A percentile compares a stretch with the other conserved stretches of the same genome.
These are phyloP conservation scores for Pristis pectinata DNA, from an alignment of 2,797 vertebrate species.

Conservation along the genomic window DNA sequence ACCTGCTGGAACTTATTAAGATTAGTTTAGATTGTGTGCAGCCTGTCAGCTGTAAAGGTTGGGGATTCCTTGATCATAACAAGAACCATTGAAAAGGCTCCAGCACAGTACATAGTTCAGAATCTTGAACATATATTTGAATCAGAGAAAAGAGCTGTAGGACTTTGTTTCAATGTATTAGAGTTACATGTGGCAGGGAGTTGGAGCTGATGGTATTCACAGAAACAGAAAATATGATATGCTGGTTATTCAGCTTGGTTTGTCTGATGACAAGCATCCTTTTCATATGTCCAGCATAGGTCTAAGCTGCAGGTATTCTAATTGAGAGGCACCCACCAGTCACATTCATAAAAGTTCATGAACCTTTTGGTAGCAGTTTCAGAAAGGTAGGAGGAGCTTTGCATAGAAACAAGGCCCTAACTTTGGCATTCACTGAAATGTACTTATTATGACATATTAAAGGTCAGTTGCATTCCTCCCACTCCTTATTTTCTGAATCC, in stretches of 20 bases:
- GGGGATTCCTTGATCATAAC: background rate
- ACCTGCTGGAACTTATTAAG: constrained; percentile 18
- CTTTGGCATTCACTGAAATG: background rate
- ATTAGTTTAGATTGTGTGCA: background rate
- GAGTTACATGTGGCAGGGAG: background rate
- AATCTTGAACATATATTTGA: background rate
- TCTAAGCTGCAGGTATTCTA: background rate
- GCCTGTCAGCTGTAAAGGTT: background rate
- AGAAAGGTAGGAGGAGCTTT: background rate
- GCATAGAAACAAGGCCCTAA: background rate
- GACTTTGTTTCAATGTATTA: background rate
- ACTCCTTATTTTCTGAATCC: no score
- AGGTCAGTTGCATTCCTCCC: no score
- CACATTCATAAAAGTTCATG: constrained; percentile 13
- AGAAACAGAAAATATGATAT: background rate
- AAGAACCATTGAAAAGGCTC: background rate
- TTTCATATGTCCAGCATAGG: background rate
- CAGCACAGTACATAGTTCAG: background rate
- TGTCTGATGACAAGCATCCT: background rate
- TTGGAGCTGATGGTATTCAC: background rate
- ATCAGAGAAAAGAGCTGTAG: background rate
- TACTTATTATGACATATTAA: no score
- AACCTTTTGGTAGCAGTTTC: constrained; percentile 7
- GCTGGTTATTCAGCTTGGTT: background rate
- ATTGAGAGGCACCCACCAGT: background rate